Conservation (phyloP, 2,113 vertebrate species). For the Pithys albifrons region DNA sequence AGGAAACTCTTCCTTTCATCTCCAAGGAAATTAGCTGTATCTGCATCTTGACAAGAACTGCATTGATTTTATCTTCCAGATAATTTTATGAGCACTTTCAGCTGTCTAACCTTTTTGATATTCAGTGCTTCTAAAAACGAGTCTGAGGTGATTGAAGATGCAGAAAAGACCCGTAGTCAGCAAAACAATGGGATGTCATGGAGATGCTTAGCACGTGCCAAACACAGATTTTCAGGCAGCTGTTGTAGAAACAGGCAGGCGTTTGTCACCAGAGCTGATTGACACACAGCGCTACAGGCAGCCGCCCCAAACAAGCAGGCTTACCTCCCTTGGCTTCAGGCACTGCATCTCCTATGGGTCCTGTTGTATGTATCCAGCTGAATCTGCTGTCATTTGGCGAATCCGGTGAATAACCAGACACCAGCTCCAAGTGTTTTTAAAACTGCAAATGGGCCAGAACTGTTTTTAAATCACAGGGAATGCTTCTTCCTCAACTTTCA, state of each 20-base stretch:
- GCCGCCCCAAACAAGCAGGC: background rate
- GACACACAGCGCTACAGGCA: background rate
- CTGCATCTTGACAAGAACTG: background rate
- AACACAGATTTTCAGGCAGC: background rate
- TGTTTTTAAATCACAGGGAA: background rate
- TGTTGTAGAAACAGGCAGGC: background rate
- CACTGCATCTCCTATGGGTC: background rate
- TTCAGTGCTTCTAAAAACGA: background rate
- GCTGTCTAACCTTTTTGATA: background rate
- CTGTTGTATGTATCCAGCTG: background rate
- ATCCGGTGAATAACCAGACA: background rate
- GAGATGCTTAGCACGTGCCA: background rate
- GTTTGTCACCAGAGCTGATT: background rate
- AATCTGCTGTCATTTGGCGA: background rate
- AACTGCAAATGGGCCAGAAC: background rate
- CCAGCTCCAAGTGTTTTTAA: background rate
- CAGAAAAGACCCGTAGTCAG: background rate
- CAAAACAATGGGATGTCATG: background rate
- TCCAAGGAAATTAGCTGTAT: background rate
- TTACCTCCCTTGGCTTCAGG: background rate
- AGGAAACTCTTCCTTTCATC: background rate
- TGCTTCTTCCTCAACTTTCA: background rate
- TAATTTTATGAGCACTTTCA: background rate
- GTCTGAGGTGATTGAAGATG: background rate
- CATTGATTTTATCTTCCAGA: background rate